These are phyloP conservation scores for Percopsis transmontana DNA, from an alignment of 2,113 vertebrate species.

Conservation along the genomic window DNA sequence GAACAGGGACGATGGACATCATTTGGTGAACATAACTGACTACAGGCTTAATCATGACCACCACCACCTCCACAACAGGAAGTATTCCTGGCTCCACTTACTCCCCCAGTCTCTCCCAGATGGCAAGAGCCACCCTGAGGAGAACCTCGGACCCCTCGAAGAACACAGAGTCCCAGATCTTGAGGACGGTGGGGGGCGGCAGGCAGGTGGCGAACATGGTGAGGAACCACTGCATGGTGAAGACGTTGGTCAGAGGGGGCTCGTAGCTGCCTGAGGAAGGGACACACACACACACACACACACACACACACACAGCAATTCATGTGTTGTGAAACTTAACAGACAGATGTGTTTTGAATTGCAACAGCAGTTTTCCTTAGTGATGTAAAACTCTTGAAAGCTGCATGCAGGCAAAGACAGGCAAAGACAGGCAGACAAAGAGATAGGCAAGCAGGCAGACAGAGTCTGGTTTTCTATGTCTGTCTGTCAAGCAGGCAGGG, in stretches of 20 bases:
- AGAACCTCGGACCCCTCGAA: slow-evolving; percentile 98
- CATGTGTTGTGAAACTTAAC: background rate
- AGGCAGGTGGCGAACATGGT: slow-evolving; percentile 98
- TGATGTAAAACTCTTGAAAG: background rate
- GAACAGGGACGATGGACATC: background rate
- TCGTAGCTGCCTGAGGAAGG: slow-evolving; percentile 89
- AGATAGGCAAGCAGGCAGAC: background rate
- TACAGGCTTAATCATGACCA: background rate
- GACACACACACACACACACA: background rate
- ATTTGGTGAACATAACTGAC: background rate
- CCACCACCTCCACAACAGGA: no score
- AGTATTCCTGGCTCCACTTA: slow-evolving; percentile 82
- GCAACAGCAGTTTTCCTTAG: no score
- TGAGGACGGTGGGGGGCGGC: slow-evolving; percentile 92
- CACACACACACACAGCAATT: background rate
- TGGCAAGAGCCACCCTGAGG: slow-evolving; percentile 91
- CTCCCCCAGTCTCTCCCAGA: slow-evolving; percentile 96
- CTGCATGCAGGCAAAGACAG: background rate
- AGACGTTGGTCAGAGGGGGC: slow-evolving; percentile 96
- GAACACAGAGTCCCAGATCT: slow-evolving; percentile 99
- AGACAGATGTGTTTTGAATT: no score
- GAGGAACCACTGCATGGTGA: slow-evolving; percentile 99
- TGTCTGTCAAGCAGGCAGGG: no score
- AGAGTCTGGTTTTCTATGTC: no score
- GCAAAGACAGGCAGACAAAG: no score